These are phyloP conservation scores for Scophthalmus maximus DNA, from an alignment of 2,113 vertebrate genomes.

Conservation along the genomic window DNA sequence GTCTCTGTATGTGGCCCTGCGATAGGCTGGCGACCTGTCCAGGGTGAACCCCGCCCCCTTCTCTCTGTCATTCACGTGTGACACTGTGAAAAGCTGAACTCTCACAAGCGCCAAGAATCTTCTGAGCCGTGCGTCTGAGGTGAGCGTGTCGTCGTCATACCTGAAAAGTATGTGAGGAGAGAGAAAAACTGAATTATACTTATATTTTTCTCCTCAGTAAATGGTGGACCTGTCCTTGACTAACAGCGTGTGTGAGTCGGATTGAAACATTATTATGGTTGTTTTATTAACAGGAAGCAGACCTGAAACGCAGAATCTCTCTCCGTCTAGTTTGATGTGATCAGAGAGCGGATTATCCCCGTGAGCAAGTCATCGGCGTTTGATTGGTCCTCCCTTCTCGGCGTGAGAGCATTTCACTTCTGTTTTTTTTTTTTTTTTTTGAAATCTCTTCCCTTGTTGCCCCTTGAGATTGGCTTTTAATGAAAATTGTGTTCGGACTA, in stretches of 20 bases:
- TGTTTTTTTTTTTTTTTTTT: too few species aligned
- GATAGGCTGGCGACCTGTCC: too few species aligned
- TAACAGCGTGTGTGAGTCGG: not conserved
- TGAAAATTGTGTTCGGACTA: slow-evolving; percentile 26
- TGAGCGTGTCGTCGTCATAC: too few species aligned
- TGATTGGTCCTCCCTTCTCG: slow-evolving; percentile 22
- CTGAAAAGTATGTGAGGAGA: not conserved
- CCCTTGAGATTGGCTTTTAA: slow-evolving; percentile 32
- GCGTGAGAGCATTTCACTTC: slow-evolving; percentile 24
- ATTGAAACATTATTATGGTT: too few species aligned
- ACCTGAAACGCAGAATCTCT: slow-evolving; percentile 16
- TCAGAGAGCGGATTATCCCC: slow-evolving; percentile 6
- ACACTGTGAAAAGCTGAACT: slow-evolving; percentile 13
- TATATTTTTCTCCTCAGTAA: not conserved
- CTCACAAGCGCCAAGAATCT: slow-evolving; percentile 1
- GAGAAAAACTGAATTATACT: not conserved
- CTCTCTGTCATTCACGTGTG: not conserved
- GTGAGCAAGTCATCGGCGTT: slow-evolving; percentile 23
- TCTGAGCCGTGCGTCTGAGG: not conserved
- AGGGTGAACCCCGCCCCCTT: not conserved
- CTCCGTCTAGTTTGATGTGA: slow-evolving; percentile 18
- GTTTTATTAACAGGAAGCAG: too few species aligned
- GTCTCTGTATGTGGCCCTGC: too few species aligned
- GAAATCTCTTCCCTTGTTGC: slow-evolving; percentile 27
- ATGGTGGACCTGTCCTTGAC: slow-evolving; percentile 1